A percentile compares a stretch with the other conserved stretches of the same genome.
Conservation (phyloP, 2,113 vertebrate genomes). For the Nerophis ophidion region DNA sequence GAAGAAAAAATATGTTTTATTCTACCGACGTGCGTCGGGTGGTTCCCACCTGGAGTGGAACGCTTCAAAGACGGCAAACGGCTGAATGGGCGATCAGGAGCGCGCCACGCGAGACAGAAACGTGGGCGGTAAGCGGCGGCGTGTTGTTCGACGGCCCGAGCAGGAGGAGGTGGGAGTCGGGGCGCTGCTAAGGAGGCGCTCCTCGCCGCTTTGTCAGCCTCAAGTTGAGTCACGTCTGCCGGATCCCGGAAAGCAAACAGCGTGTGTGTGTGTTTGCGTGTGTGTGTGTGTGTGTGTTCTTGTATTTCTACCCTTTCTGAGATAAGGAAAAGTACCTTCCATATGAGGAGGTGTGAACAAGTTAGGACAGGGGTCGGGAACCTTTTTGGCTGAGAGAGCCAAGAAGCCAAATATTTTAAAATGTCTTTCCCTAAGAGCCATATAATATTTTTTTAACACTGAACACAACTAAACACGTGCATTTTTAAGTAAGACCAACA, state of each 20-base stretch:
- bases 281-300: background rate
- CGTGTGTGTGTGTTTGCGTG: slow-evolving; percentile 15
- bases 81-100: slow-evolving; percentile 10
- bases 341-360: too few relatives aligned
- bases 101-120: slow-evolving; percentile 9
- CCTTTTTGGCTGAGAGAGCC: too few relatives aligned
- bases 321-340: too few relatives aligned
- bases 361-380: too few relatives aligned
- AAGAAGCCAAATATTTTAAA: too few relatives aligned
- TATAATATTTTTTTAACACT: too few relatives aligned
- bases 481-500: too few relatives aligned
- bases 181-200: slow-evolving; percentile 40
- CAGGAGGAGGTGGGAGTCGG: slow-evolving; percentile 48
- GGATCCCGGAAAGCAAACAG: slow-evolving; percentile 17
- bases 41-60: background rate
- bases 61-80: slow-evolving; percentile 28
- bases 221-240: slow-evolving; percentile 47
- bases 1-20: too few relatives aligned
- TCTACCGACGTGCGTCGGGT: background rate
- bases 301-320: too few relatives aligned
- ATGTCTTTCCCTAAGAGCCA: too few relatives aligned
- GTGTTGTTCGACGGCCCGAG: slow-evolving; percentile 27
- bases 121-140: slow-evolving; percentile 30
- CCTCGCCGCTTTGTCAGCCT: slow-evolving; percentile 39
- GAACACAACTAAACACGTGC: too few relatives aligned